Conservation (phyloP, 2,888 invertebrate genomes). For the Chalcosyrphus nemorum region DNA sequence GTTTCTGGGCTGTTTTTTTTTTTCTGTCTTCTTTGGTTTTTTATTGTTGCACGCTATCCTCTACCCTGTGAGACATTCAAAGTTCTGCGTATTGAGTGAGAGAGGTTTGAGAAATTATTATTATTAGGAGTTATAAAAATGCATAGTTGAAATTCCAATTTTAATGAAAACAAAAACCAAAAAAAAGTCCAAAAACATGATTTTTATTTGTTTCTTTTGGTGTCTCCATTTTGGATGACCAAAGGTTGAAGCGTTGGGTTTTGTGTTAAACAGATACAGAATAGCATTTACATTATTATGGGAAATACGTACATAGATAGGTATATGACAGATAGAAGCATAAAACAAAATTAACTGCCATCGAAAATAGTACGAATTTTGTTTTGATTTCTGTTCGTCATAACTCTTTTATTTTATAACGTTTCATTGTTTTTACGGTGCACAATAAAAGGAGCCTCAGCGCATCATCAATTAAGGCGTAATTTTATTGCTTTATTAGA, state of each 20-base stretch:
- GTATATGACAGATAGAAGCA: slow-evolving; percentile 25
- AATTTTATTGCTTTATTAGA: slow-evolving; percentile 11
- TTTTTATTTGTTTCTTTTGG: slow-evolving; percentile 38
- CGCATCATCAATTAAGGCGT: background rate
- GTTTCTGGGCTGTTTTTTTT: slow-evolving; percentile 44
- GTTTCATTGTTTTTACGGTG: slow-evolving; percentile 4
- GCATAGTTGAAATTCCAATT: slow-evolving; percentile 63
- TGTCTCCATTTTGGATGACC: slow-evolving; percentile 11
- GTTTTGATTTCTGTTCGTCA: background rate
- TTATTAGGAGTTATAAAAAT: slow-evolving; percentile 61
- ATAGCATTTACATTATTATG: slow-evolving; percentile 31
- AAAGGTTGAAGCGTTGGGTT: background rate
- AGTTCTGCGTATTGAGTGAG: slow-evolving; percentile 39
- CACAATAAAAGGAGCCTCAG: background rate
- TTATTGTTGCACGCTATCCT: slow-evolving; percentile 29
- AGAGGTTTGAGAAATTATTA: slow-evolving; percentile 51
- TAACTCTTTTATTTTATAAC: background rate
- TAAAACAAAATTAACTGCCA: slow-evolving; percentile 28
- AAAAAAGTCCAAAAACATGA: slow-evolving; percentile 2
- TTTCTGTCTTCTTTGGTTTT: slow-evolving; percentile 13
- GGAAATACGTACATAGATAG: no score
- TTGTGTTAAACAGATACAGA: slow-evolving; percentile 16
- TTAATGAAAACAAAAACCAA: slow-evolving; percentile 41
- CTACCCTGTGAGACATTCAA: slow-evolving; percentile 43
- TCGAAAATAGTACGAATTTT: slow-evolving; percentile 9